These are phyloP conservation scores for Anguilla japonica DNA, from an alignment of 2,113 vertebrate genomes.

Conservation along the genomic window DNA sequence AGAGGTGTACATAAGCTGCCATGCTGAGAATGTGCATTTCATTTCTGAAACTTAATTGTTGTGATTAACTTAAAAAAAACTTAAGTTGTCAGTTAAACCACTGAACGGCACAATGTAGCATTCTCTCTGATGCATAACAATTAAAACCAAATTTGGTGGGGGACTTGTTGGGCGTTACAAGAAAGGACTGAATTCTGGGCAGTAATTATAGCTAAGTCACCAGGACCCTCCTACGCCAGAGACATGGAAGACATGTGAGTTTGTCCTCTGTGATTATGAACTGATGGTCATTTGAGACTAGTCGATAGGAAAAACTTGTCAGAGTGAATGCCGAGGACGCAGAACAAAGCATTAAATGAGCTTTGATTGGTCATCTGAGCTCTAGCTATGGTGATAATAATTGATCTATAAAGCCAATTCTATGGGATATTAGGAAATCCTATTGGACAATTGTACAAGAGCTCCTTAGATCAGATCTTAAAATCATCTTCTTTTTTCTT, in stretches of 20 bases:
- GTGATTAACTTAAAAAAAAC: neutral
- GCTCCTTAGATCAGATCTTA: conserved; percentile 21
- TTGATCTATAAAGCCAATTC: neutral
- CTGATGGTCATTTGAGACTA: neutral
- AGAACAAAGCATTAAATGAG: conserved; percentile 9
- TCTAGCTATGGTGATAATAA: neutral
- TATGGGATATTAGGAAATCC: conserved; percentile 20
- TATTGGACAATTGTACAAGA: conserved; percentile 26
- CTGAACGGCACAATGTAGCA: neutral
- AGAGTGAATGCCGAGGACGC: neutral
- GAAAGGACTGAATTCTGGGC: conserved; percentile 10
- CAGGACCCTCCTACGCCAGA: conserved; percentile 26
- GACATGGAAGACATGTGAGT: conserved; percentile 38
- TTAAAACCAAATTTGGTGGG: neutral
- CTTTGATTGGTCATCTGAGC: conserved; percentile 14
- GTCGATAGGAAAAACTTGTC: neutral
- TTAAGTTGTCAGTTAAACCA: neutral
- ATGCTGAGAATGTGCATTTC: conserved; percentile 6
- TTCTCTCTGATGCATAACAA: neutral
- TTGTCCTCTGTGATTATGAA: conserved; percentile 25
- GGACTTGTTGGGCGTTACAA: neutral
- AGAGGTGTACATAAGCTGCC: conserved; percentile 34
- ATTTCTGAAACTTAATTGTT: conserved; percentile 13
- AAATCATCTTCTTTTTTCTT: neutral
- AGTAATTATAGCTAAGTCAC: neutral